Evolutionary conservation across 2,888 invertebrate species (phyloP), one percentile per base, ranked within the genome.

Genomic region (Thyatira batis): DNA sequence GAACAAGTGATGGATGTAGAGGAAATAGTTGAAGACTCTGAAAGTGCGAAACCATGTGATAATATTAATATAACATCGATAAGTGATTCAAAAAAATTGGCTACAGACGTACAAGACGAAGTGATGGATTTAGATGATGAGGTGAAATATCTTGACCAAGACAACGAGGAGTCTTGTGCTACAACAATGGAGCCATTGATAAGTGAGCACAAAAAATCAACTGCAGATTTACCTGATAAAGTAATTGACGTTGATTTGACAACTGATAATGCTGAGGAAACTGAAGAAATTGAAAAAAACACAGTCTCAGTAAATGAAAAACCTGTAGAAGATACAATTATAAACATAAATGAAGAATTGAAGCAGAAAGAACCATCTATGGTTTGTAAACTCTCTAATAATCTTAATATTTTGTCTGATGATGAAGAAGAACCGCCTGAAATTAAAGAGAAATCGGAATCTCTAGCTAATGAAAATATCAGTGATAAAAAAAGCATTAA

Each of bases 361-460:
- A 57, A 62, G 46, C 48, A 55, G 28, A 67, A 57, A 62, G 65
- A 61, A 28, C 57, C 68, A 45, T 66, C 75, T 48, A 51, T 73
- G 48, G 63, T 84, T 50, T 79, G 79, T 60, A 88, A 83, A 63
- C 67, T 89, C 44, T 85, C 85, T 11, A 87, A 89, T 59, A 88
- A 82, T 17, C 71, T 90, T 55, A 80, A 91, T 63, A 88, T 89
- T 61, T 70, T 90, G 27, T 87, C 89, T 30, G 89, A 92, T 66
- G 86, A 88, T 33, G 90, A 92, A 27, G 89, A 89, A 4, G 84
- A 85, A 27, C 49, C 56, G 30, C 58, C 66, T 17, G 58, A 63
- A 51, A 51, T 52, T 20, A 62, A 60, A 30, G 43, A 58, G 11
- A 20, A 51, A 45, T 5, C 53, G 8, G 55, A 66, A 53, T 43